Evolutionary conservation across 1,140 invertebrate genomes (phyloP).

Genomic region (Ruditapes philippinarum): DNA sequence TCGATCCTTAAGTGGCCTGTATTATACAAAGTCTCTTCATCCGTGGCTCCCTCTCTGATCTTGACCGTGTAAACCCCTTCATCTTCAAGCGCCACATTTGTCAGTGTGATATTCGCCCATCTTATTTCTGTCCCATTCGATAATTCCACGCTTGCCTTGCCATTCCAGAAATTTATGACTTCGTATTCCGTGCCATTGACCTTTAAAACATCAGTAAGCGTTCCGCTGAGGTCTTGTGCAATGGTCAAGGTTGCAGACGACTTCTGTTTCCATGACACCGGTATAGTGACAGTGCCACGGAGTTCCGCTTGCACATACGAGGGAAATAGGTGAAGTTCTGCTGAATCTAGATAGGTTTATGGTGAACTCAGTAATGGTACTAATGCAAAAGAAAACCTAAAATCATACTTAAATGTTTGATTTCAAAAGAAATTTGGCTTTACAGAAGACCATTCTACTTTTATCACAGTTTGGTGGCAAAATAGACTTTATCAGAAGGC

Average conservation of each 20-base stretch:
- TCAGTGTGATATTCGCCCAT: not conserved
- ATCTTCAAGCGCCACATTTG: not conserved
- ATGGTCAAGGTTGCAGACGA: not conserved
- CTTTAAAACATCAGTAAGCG: not conserved
- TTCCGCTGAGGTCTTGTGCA: not conserved
- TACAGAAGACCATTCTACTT: too few species aligned
- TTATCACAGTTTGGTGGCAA: too few species aligned
- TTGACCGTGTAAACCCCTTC: not conserved
- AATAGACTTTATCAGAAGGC: too few species aligned
- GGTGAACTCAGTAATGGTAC: too few species aligned
- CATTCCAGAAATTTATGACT: not conserved
- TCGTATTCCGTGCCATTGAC: not conserved
- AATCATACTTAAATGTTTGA: too few species aligned
- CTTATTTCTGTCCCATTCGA: not conserved
- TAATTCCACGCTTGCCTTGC: not conserved
- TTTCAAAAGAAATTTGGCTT: too few species aligned
- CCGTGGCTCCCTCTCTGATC: not conserved
- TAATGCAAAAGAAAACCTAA: too few species aligned
- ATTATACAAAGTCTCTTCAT: not conserved
- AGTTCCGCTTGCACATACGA: not conserved
- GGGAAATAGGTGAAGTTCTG: not conserved
- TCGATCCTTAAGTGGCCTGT: not conserved
- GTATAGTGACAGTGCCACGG: not conserved
- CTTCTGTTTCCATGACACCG: not conserved
- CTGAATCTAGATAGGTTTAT: not conserved